Base-by-base conservation (phyloP, 2,797 vertebrate genomes). In the Amazonetta brasiliensis region DNA sequence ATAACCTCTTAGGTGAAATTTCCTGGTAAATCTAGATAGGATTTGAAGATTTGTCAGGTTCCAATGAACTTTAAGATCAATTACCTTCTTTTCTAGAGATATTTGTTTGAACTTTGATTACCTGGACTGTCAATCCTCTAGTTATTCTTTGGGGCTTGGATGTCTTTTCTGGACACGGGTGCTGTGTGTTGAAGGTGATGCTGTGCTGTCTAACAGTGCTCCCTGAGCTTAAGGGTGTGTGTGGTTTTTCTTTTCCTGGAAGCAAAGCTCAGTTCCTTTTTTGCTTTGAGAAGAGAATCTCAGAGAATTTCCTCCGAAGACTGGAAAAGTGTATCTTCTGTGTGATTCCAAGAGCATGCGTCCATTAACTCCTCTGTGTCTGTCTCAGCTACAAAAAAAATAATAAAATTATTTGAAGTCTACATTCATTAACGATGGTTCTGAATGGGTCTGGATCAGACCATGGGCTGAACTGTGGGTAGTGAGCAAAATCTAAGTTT, bases 1-100 rank as follows among this genome's bases (percentile, higher is more conserved):
- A 64, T 87, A 90, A 92, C 84, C 39, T 76, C 43, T 5, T 41
- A 16, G 28, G 72, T 85, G 93, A 94, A 68, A 87, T 91, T 92
- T 3, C 31, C 44, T 58, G 35, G 41, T 54, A 93, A 50, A 58
- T 58, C n/a, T 71, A 50, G 84, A 50, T 77, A 55, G 44, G 31
- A 55, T 72, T 73, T 94, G 93, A 85, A 92, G 68, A 31, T 93
- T 50, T 90, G 39, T 79, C 50, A 55, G 62, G 20, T 89, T 35
- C 60, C 1, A 0, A 19, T 76, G 67, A 43, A 69, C 31, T 92
- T 25, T 30, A 39, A 88, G 77, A 82, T 93, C 80, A 59, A 46
- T 93, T 91, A 46, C 21, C 3, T 41, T 63, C 9, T 76, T 84
- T 94, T 84, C 73, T 60, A 43, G 85, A 80, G 44, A 1, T 76